Evolutionary conservation across 2,113 vertebrate genomes (phyloP), one percentile per base, ranked within the genome.

Genomic region (Hassar affinis): DNA sequence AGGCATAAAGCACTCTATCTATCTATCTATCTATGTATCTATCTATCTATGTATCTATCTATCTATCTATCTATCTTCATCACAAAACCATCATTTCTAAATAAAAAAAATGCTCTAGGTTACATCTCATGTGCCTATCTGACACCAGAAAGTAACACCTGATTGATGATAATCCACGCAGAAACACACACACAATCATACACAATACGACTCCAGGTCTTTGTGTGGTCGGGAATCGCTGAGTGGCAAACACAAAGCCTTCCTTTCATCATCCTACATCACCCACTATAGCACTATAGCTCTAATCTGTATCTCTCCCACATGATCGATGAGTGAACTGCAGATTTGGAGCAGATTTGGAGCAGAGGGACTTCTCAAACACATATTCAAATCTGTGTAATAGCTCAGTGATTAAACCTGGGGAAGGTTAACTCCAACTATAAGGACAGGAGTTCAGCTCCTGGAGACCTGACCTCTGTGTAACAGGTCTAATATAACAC

Each of bases 401-500:
- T 74, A 68, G 61, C 56, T 61, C 27, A 61, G 12, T 61, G 42
- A 12, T 69, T 79, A 20, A 71, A 81, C 27, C 14, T 57, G 49
- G 72, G 47, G 80, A 75, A 59, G 35, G n/a, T 54, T 25, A 59
- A 51, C 20, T 38, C 69, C 27, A 42, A 74, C 42, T n/a, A 61
- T 25, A 79, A 71, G 82, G 59, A 22, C 35, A 45, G 22, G 56
- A 54, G 72, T 64, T 77, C 75, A 78, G 35, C 54, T 79, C n/a
- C 18, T 54, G 14, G 66, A 71, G 82, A 10, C 64, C 12, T 84
- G 83, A 84, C 83, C 83, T 79, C 77, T 27, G 54, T 84, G 72
- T 84, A 84, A 84, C 77, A 77, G 38, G 27, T 57, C 25, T 49
- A 62, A 79, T 74, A 84, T 74, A 79, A 79, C 68, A 38, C 45